Base-by-base conservation (phyloP, 1,140 invertebrate genomes). In the Piezodorus guildinii region DNA sequence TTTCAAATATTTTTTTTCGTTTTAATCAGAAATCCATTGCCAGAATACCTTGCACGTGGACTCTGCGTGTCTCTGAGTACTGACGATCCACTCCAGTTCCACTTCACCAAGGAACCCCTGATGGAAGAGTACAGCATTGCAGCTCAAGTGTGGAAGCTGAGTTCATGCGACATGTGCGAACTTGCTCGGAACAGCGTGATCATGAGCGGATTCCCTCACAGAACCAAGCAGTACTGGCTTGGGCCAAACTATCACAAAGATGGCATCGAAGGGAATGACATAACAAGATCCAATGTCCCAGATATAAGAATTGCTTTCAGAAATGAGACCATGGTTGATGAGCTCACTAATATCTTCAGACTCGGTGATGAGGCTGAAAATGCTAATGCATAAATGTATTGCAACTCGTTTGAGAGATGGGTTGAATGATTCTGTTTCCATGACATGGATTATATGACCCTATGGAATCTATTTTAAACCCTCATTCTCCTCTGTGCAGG, bases 41-140 rank as follows among this genome's bases (percentile, higher is more conserved):
- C 94, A 0, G 96, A 99, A 76, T 99, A 96, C 77, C 80, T 98
- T 59, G 91, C 91, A 16, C 81, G 96, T 68, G 96, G 96, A 5
- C 79, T 99, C 1, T 86, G 90, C 69, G 83, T 99, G 64, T 96
- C 93, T 45, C 77, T 99, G 12, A 97, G 94, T 6, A 98, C 95
- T 5, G 96, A 99, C 74, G 96, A 99, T 79, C 96, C 96, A 16
- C 75, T 99, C 46, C 96, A 98, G 77, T 99, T 99, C 76, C 96
- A 99, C 76, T 99, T 98, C 71, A 99, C 96, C 34, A 98, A 98
- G 86, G 96, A 99, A 81, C 94, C 96, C 14, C 77, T 99, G 59
- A 99, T 99, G 94, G 96, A 99, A 76, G 96, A 99, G 74, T 99
- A 97, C 78, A 96, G 92, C 72, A 99, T 99, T 75, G 96, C 96